phyloP scores from a whole-genome alignment of 2,113 vertebrate genomes.

The Hyla sarda region DNA sequence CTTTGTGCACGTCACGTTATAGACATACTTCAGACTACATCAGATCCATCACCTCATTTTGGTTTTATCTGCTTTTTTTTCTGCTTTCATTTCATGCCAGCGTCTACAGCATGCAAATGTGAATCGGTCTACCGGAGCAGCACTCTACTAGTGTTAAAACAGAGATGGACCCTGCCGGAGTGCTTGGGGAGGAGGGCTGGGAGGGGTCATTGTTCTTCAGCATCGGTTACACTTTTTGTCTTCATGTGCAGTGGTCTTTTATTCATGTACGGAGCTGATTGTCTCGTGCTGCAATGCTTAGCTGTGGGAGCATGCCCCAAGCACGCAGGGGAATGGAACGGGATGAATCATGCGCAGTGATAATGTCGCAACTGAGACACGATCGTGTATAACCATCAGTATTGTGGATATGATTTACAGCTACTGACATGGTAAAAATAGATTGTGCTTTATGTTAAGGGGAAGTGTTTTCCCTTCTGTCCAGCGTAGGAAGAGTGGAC shows the following conservation, averaged over 20 bases:
- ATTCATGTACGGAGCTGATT: not conserved
- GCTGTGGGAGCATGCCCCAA: not conserved
- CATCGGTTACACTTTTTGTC: not conserved
- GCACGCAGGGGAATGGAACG: not conserved
- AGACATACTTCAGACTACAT: slow-evolving; percentile 21
- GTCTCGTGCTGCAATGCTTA: not conserved
- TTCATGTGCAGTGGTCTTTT: not conserved
- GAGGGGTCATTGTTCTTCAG: not conserved
- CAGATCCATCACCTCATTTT: not conserved
- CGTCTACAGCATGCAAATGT: not conserved
- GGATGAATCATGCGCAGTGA: not conserved
- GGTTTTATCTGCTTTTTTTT: not conserved
- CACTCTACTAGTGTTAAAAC: not conserved
- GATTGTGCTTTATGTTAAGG: not conserved
- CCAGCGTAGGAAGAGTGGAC: not conserved
- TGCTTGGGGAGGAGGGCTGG: not conserved
- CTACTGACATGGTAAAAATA: not conserved
- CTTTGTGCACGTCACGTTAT: not conserved
- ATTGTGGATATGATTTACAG: not conserved
- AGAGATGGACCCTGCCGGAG: not conserved
- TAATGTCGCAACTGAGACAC: not conserved
- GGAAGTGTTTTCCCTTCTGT: not conserved
- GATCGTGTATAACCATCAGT: not conserved
- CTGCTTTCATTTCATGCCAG: not conserved
- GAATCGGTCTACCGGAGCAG: not conserved